Percentiles rank a stretch among this genome's conserved stretches.
These are phyloP conservation scores for Leptinotarsa juncta DNA, from an alignment of 2,888 invertebrate genomes.

Conservation along the genomic window DNA sequence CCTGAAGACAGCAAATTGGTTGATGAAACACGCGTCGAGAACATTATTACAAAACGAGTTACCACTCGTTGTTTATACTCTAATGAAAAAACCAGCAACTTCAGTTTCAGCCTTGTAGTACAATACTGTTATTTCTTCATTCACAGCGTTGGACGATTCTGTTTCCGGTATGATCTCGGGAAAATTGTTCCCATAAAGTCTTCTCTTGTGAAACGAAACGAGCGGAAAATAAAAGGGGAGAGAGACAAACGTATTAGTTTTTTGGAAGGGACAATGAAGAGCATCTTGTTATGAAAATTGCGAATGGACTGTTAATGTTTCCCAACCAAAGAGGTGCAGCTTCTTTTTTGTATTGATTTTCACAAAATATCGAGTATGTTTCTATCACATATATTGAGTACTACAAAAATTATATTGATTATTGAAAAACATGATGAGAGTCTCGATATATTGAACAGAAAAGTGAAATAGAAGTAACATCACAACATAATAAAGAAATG, in stretches of 20 bases:
- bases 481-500: no score
- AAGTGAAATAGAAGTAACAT: no score
- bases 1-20: no score
- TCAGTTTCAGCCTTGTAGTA: neutral
- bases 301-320: neutral
- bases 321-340: neutral
- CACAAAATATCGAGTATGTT: neutral
- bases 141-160: neutral
- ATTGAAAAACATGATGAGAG: no score
- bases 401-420: no score
- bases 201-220: constrained; percentile 12
- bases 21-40: no score
- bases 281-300: constrained; percentile 13
- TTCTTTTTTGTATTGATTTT: neutral
- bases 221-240: constrained; percentile 4
- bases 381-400: neutral
- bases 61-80: neutral
- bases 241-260: constrained; percentile 13
- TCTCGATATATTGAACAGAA: no score
- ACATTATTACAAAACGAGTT: no score
- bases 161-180: constrained; percentile 7
- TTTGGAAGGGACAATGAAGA: constrained; percentile 8
- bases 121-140: constrained; percentile 7
- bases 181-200: constrained; percentile 16
- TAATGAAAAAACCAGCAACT: constrained; percentile 3